Conservation (phyloP, 2,888 invertebrate species). For the Scotopteryx bipunctaria region DNA sequence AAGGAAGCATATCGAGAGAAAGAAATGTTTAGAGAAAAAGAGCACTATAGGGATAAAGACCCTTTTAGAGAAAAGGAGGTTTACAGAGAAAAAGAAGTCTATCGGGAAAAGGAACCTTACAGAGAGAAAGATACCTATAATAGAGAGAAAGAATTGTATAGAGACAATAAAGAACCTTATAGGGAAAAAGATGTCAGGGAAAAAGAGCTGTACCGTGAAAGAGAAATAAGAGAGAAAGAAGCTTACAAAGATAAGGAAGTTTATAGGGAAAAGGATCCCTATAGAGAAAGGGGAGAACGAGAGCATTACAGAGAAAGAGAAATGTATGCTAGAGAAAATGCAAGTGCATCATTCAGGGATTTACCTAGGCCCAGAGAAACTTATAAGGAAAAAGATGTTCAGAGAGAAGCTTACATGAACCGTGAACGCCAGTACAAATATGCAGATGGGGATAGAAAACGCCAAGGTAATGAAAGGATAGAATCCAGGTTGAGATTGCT, state of each 20-base stretch:
- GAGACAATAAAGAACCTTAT: slow-evolving; percentile 62
- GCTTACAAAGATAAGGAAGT: slow-evolving; percentile 66
- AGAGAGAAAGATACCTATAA: slow-evolving; percentile 50
- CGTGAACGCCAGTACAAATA: slow-evolving; percentile 72
- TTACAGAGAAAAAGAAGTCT: slow-evolving; percentile 69
- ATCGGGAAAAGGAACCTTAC: slow-evolving; percentile 64
- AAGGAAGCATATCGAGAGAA: slow-evolving; percentile 58
- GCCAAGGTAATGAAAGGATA: slow-evolving; percentile 65
- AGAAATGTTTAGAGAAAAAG: slow-evolving; percentile 62
- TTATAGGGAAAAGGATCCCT: slow-evolving; percentile 69
- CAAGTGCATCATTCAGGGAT: slow-evolving; percentile 54
- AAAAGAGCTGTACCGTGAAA: slow-evolving; percentile 65
- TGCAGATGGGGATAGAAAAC: slow-evolving; percentile 65
- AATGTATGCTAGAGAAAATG: slow-evolving; percentile 54
- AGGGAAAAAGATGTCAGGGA: slow-evolving; percentile 67
- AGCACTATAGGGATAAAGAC: slow-evolving; percentile 57
- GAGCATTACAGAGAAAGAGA: slow-evolving; percentile 66
- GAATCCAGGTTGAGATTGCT: slow-evolving; percentile 68
- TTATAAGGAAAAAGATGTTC: slow-evolving; percentile 66
- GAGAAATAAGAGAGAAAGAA: slow-evolving; percentile 67
- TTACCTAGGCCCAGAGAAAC: slow-evolving; percentile 55
- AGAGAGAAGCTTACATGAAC: slow-evolving; percentile 61
- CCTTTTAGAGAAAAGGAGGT: slow-evolving; percentile 55
- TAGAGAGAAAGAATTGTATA: slow-evolving; percentile 64
- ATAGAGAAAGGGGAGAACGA: slow-evolving; percentile 71